Evolutionary conservation across 2,888 invertebrate genomes (phyloP).

Genomic region (Pseudococcus longispinus): DNA sequence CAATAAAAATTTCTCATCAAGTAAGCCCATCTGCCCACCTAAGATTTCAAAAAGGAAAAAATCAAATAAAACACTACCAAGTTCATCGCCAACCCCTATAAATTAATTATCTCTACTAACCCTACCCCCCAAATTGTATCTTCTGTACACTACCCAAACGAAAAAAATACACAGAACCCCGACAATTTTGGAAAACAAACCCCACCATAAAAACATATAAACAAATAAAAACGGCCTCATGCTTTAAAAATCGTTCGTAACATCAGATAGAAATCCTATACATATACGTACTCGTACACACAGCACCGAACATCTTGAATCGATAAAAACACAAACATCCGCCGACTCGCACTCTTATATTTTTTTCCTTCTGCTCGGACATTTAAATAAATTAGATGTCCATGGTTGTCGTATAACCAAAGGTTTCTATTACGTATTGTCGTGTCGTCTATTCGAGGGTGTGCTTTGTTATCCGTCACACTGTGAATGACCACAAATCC

Average conservation of each 20-base stretch:
- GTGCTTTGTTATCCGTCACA: conserved; percentile 31
- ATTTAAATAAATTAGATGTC: conserved; percentile 17
- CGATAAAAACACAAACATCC: conserved; percentile 26
- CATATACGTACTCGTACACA: not conserved
- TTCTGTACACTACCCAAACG: not conserved
- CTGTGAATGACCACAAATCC: conserved; percentile 54
- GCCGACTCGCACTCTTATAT: not conserved
- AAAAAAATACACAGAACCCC: not conserved
- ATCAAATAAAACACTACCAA: not conserved
- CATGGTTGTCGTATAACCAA: not conserved
- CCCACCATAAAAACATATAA: not conserved
- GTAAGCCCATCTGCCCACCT: too few species aligned
- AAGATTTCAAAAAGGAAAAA: not conserved
- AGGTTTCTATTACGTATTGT: conserved; percentile 28
- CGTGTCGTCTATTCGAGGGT: not conserved
- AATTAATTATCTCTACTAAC: not conserved
- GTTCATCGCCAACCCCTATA: too few species aligned
- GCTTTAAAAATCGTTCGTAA: not conserved
- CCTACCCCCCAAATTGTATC: not conserved
- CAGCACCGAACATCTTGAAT: not conserved
- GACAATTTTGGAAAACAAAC: not conserved
- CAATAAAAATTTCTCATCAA: too few species aligned
- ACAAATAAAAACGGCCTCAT: not conserved
- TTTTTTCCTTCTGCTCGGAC: not conserved
- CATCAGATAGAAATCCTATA: not conserved